Base-by-base conservation (phyloP, 1,140 invertebrate species). In the Lepidurus packardi region DNA sequence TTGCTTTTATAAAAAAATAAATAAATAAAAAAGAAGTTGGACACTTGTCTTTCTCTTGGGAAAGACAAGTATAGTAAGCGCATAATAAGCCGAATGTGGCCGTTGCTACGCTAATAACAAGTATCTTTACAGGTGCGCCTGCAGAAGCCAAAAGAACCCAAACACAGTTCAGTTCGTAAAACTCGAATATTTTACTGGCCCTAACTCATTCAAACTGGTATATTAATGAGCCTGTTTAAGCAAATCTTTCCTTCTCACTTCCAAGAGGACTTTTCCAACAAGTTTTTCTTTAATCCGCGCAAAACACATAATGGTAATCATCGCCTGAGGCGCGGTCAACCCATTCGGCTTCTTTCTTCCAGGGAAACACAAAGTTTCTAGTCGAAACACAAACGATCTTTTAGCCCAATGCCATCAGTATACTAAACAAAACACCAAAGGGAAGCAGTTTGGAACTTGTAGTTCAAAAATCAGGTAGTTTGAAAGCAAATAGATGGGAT, bases 181-280 rank as follows among this genome's bases (percentile, higher is more conserved):
- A 65, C 53, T n/a, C 10, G 53, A 65, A 21, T 65, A 65, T 65
- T 65, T 34, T 65, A 65, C 16, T 65, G 53, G 16, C 53, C 53
- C 53, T 65, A 65, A 65, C 21, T 21, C 53, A 65, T 21, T n/a
- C 16, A 65, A 65, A 65, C 53, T 65, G 53, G 53, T 65, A 65
- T 65, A 65, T 65, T 65, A 65, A 65, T 65, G 53, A 65, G 53
- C 53, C 53, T 65, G 53, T 65, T 65, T n/a, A 65, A 13, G n/a
- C 16, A 65, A 65, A 65, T 65, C 53, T 65, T 21, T 21, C 16
- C 53, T 65, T 21, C 53, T 65, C 53, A 65, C 53, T 65, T 65
- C 13, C 47, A 65, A 1, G 21, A 7, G 13, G 53, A 65, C 53
- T 65, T 21, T n/a, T 65, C 47, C 53, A 7, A 65, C 53, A 2